A percentile compares a stretch with the other conserved stretches of the same genome.
These are phyloP conservation scores for Globia sparganii DNA, from an alignment of 2,888 invertebrate genomes.

Conservation along the genomic window DNA sequence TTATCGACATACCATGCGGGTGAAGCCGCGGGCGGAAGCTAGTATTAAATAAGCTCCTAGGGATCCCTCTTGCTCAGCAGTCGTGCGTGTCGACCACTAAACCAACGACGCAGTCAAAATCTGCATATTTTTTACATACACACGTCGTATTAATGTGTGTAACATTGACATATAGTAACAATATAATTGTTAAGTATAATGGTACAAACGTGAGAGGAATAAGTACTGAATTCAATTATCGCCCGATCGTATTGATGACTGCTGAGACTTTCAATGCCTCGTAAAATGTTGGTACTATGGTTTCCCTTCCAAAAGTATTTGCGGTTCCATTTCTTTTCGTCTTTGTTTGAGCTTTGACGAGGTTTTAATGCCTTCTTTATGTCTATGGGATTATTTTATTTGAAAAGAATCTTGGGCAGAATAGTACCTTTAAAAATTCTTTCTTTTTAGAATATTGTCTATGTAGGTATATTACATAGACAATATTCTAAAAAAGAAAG, in stretches of 20 bases:
- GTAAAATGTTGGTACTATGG: slow-evolving; percentile 52
- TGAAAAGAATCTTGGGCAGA: background rate
- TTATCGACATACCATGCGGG: too few species aligned
- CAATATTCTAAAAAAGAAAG: too few species aligned
- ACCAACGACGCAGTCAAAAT: slow-evolving; percentile 10
- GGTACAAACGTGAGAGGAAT: slow-evolving; percentile 59
- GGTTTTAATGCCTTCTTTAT: slow-evolving; percentile 44
- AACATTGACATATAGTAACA: slow-evolving; percentile 58
- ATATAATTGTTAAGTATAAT: slow-evolving; percentile 60
- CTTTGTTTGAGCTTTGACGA: slow-evolving; percentile 48
- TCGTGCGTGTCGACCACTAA: background rate
- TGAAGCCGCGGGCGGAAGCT: too few species aligned
- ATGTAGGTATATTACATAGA: too few species aligned
- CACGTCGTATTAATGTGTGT: slow-evolving; percentile 26
- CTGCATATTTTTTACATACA: slow-evolving; percentile 33
- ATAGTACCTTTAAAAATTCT: accelerated
- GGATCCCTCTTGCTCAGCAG: too few species aligned
- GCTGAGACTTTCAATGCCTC: slow-evolving; percentile 27
- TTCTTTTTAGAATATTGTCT: background rate
- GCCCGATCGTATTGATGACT: slow-evolving; percentile 22
- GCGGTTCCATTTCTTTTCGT: slow-evolving; percentile 40
- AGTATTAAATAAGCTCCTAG: too few species aligned
- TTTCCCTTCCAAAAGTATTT: slow-evolving; percentile 49
- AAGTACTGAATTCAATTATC: slow-evolving; percentile 40
- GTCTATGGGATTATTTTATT: slow-evolving; percentile 25